Percentiles rank a stretch among this genome's conserved stretches.
Evolutionary conservation across 2,797 vertebrate genomes (phyloP).

Genomic region (Rachycentron canadum): DNA sequence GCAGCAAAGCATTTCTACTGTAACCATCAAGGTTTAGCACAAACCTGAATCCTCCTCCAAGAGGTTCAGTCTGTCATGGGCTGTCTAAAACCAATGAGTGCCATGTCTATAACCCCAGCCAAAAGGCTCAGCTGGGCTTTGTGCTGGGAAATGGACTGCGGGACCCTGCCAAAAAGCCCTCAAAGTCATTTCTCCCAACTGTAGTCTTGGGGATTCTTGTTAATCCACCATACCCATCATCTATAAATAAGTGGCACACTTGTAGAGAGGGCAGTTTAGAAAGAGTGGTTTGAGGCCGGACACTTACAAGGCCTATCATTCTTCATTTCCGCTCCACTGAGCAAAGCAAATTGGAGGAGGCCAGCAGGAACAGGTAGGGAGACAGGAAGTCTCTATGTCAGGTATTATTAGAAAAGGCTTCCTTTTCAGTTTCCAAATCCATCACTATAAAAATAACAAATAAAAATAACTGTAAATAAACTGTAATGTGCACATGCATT

Average conservation of each 20-base stretch:
- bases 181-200: constrained; percentile 79
- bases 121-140: constrained; percentile 80
- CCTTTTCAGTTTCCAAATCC: constrained; percentile 40
- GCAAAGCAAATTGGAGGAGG: constrained; percentile 76
- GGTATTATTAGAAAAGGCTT: constrained; percentile 55
- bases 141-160: constrained; percentile 72
- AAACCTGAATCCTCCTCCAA: constrained; percentile 48
- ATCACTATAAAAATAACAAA: constrained; percentile 39
- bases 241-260: constrained; percentile 80
- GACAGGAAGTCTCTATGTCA: constrained; percentile 51
- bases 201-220: constrained; percentile 77
- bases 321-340: constrained; percentile 79
- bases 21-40: constrained; percentile 43
- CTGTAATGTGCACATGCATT: constrained; percentile 23
- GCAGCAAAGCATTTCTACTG: constrained; percentile 37
- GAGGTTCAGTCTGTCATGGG: constrained; percentile 54
- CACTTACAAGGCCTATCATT: constrained; percentile 73
- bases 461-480: constrained; percentile 30
- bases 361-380: constrained; percentile 59
- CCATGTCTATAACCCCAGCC: constrained; percentile 63
- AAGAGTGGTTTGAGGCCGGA: constrained; percentile 64
- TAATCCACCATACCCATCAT: constrained; percentile 81
- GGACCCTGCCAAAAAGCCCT: constrained; percentile 78
- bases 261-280: constrained; percentile 69
- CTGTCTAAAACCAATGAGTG: constrained; percentile 64